Evolutionary conservation across 2,888 invertebrate genomes (phyloP).

Genomic region (Diogma glabrata): DNA sequence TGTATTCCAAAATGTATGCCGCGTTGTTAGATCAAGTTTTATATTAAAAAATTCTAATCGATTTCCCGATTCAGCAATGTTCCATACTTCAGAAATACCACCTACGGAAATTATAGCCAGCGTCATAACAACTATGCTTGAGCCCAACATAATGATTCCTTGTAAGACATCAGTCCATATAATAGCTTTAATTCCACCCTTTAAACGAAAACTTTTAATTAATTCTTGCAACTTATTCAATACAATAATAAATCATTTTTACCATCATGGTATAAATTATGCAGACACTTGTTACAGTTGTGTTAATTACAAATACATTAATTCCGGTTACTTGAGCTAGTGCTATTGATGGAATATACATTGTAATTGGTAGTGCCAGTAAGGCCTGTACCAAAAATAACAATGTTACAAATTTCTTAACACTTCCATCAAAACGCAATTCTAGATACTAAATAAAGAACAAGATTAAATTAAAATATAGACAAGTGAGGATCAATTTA

Average conservation of each 20-base stretch:
- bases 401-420: too few species aligned
- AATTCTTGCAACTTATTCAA: neutral
- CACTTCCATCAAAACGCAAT: too few species aligned
- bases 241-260: neutral
- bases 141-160: constrained; percentile 29
- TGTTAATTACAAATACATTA: too few species aligned
- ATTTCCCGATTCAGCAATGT: constrained; percentile 30
- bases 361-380: too few species aligned
- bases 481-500: too few species aligned
- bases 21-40: constrained; percentile 42
- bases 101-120: constrained; percentile 35
- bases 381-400: too few species aligned
- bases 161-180: constrained; percentile 31
- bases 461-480: too few species aligned
- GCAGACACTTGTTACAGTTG: too few species aligned
- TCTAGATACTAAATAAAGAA: too few species aligned
- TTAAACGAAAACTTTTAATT: neutral
- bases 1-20: constrained; percentile 37
- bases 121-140: constrained; percentile 32
- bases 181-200: constrained; percentile 40
- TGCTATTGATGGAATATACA: too few species aligned
- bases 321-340: too few species aligned
- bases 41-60: constrained; percentile 40
- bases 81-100: constrained; percentile 31
- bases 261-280: too few species aligned